A percentile compares a stretch with the other conserved stretches of the same genome.
Conservation (phyloP, 1,140 invertebrate species). For the Dreissena rostriformis region DNA sequence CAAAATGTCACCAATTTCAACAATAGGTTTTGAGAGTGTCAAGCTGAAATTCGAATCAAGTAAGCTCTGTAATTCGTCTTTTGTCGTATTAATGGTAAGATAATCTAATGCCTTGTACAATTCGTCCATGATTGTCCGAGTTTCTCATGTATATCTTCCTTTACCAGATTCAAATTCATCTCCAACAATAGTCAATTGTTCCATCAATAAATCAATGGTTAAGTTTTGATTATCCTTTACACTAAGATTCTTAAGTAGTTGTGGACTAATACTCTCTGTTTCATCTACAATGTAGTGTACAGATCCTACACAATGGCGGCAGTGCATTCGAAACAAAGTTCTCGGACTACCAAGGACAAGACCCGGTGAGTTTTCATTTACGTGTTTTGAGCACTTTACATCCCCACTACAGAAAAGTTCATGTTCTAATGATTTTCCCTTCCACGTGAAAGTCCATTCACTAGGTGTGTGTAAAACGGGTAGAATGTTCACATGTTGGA, state of each 20-base stretch:
- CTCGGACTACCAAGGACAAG: not conserved
- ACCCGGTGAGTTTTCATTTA: not conserved
- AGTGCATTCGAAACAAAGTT: not conserved
- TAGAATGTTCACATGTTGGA: not conserved
- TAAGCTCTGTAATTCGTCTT: not conserved
- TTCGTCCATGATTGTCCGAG: not conserved
- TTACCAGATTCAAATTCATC: not conserved
- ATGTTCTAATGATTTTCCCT: not conserved
- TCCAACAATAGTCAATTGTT: not conserved
- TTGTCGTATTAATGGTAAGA: not conserved
- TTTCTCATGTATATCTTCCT: not conserved
- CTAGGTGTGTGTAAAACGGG: slow-evolving; percentile 5
- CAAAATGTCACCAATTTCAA: slow-evolving; percentile 16
- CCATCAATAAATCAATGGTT: not conserved
- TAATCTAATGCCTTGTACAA: not conserved
- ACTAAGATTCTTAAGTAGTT: not conserved
- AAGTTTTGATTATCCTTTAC: not conserved
- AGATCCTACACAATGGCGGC: not conserved
- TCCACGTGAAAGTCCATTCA: slow-evolving; percentile 37
- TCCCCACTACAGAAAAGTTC: no score
- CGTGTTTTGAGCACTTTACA: no score
- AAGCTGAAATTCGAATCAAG: no score
- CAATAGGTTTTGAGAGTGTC: not conserved
- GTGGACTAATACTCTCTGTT: not conserved
- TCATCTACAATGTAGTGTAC: not conserved